These are phyloP conservation scores for Kryptolebias ocellatus DNA, from an alignment of 2,797 vertebrate genomes.

Conservation along the genomic window DNA sequence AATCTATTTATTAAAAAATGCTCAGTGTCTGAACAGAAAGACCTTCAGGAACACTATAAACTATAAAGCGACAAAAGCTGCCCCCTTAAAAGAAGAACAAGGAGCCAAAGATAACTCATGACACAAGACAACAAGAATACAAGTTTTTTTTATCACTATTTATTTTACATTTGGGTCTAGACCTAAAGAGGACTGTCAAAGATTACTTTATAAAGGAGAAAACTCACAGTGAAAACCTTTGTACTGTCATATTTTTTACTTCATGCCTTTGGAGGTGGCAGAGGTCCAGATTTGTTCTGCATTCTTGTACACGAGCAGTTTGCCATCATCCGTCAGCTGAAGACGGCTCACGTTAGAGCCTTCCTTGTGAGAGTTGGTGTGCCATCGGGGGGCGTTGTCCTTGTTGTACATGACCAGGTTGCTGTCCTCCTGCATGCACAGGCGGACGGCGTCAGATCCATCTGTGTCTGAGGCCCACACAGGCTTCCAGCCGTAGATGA, in stretches of 20 bases:
- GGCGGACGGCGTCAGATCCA: rapidly evolving
- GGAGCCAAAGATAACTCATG: no score
- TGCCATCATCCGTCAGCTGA: constrained; percentile 19
- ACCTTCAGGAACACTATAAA: no score
- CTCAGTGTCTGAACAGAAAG: no score
- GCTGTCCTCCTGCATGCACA: constrained; percentile 60
- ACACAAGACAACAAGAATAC: no score
- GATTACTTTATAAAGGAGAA: background rate
- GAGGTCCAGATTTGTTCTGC: constrained; percentile 11
- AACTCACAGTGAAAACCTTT: background rate
- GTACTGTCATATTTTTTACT: constrained; percentile 2
- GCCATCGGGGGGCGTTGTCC: rapidly evolving
- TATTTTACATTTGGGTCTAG: no score
- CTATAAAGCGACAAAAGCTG: no score
- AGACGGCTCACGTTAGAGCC: constrained; percentile 9
- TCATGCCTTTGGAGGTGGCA: background rate
- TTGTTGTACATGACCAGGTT: constrained; percentile 64
- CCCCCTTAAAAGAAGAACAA: no score
- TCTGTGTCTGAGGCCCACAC: constrained; percentile 34
- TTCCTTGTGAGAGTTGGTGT: rapidly evolving
- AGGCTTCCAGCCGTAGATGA: constrained; percentile 57
- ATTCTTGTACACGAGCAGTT: constrained; percentile 28
- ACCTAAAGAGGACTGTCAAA: background rate
- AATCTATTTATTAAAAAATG: no score
- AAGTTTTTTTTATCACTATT: no score